These are phyloP conservation scores for Sibirionetta formosa DNA, from an alignment of 2,797 vertebrate species.

Conservation along the genomic window DNA sequence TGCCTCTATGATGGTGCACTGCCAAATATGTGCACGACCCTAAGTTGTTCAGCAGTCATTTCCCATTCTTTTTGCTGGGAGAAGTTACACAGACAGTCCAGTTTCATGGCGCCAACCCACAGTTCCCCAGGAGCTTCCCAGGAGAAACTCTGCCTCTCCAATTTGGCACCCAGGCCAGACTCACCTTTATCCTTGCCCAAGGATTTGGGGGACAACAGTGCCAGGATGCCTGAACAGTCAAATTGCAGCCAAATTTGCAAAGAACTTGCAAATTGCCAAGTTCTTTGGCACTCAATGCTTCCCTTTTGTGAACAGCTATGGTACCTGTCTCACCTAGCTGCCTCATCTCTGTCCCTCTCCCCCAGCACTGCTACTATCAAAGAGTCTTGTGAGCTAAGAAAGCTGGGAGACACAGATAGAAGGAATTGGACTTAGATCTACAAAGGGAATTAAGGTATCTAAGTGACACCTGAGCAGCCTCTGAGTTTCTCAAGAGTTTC, in stretches of 20 bases:
- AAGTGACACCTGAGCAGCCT: neutral
- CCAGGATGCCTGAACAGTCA: neutral
- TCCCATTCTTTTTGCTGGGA: neutral
- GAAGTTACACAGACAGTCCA: fast-evolving
- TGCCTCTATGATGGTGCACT: neutral
- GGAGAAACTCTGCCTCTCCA: neutral
- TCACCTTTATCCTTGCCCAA: neutral
- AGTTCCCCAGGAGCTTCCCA: neutral
- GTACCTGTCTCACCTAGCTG: neutral
- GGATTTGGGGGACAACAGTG: neutral
- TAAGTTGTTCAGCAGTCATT: neutral
- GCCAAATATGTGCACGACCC: neutral
- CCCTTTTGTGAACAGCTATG: neutral
- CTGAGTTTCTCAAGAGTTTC: neutral
- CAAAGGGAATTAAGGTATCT: neutral
- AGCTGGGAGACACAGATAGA: neutral
- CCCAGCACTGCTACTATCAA: neutral
- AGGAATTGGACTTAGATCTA: neutral
- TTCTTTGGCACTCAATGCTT: neutral
- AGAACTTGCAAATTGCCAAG: neutral
- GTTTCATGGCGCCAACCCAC: neutral
- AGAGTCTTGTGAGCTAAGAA: neutral
- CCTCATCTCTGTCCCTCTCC: too few species aligned
- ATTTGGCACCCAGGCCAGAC: neutral
- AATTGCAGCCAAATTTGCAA: too few species aligned